Evolutionary conservation across 2,888 invertebrate genomes (phyloP), one percentile per base, ranked within the genome.

Genomic region (Sminthurinus aureus): DNA sequence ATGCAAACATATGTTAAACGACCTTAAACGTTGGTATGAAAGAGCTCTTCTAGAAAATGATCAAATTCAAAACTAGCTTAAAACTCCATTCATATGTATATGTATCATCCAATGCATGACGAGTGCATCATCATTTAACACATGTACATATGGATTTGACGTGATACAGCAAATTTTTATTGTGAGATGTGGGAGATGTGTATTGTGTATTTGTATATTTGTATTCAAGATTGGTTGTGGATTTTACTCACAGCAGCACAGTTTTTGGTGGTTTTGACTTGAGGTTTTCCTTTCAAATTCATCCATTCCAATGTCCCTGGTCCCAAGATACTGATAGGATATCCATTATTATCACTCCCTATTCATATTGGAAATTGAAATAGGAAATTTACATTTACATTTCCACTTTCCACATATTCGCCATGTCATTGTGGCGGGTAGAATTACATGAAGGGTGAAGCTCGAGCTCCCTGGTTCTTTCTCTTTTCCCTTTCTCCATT

Each of bases 351-450:
- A 8, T 52, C 52, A 15, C 58, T 58, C 58, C 13, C 38, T 38
- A 38, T 38, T 38, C 38, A 38, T 38, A 38, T 38, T 38, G 38
- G 38, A 38, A 38, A 38, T 38, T 38, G 38, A 38, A 38, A 38
- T 38, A 38, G 58, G 58, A 58, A 58, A 58, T 58, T 58, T 58
- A 58, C 58, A 38, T 38, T 64, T 64, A 64, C 64, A 69, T 69
- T n/a, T 69, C 11, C 69, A 69, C 69, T 69, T 22, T 69, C 3
- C 69, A 69, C 71, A 71, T 71, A 58, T 71, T 71, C 24, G 71
- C 71, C 71, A 24, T 71, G 71, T 71, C 71, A 71, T 71, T 24
- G 24, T 71, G 2, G 71, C 71, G 71, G 71, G 71, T 71, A 22
- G 24, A 26, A 71, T 71, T 71, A 22, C 71, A 71, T 24, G 71